Percentiles rank a stretch among this genome's conserved stretches.
Conservation (phyloP, 1,140 invertebrate genomes). For the Hyles euphorbiae region DNA sequence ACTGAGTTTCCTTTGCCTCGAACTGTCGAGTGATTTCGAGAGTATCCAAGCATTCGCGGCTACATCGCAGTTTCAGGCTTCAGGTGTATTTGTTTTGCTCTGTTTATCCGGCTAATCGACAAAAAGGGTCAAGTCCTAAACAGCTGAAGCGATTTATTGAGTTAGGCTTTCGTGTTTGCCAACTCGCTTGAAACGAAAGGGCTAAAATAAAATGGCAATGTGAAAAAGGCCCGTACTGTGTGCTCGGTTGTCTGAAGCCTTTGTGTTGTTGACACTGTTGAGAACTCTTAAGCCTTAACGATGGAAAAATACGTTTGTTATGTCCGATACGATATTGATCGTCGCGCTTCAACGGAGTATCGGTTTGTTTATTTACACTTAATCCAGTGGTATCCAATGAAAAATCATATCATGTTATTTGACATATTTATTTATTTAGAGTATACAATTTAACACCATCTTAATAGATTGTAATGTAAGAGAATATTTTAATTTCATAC, state of each 20-base stretch:
- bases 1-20: background rate
- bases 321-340: too few relatives aligned
- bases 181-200: conserved; percentile 3
- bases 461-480: too few relatives aligned
- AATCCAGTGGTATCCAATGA: too few relatives aligned
- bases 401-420: too few relatives aligned
- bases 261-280: background rate
- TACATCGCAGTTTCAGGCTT: background rate
- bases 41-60: background rate
- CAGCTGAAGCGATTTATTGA: conserved; percentile 17
- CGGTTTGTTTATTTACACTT: too few relatives aligned
- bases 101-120: conserved; percentile 21
- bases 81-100: conserved; percentile 14
- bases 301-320: too few relatives aligned
- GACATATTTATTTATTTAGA: too few relatives aligned
- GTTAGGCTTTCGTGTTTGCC: conserved; percentile 15
- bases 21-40: background rate
- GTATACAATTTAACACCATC: too few relatives aligned
- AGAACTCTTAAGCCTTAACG: too few relatives aligned
- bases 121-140: conserved; percentile 17
- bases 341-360: too few relatives aligned
- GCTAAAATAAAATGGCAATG: background rate
- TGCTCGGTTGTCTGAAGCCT: background rate
- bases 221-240: background rate
- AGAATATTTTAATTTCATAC: too few relatives aligned